Base-by-base conservation (phyloP, 2,113 vertebrate species). In the Lasiurus borealis region DNA sequence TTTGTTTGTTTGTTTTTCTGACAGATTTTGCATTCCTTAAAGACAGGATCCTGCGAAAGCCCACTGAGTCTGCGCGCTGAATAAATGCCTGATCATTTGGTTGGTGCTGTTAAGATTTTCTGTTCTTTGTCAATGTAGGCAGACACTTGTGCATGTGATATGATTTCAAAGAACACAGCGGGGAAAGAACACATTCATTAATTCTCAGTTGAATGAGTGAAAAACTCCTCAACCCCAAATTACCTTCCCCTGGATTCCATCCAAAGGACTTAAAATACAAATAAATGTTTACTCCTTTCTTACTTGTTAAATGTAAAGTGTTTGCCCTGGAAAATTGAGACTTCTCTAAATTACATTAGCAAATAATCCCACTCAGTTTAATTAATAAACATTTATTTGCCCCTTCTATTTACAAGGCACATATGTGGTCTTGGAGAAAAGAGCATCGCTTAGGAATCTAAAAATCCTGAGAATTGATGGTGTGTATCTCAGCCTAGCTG, bases 291-390 rank as follows among this genome's bases (percentile, higher is more conserved):
- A 62, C 4, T 78, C 12, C 27, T 80, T 96, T 87, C 54, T 88
- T 84, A 81, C 23, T 92, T 84, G 14, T 62, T 90, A 75, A 95
- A 69, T 23, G 27, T 54, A 84, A 94, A 95, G 94, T 54, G 8
- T 87, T 81, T 84, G 31, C 46, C 13, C 2, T 54, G 16, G 25
- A 91, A 94, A 75, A 57, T 6, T 89, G 48, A 91, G 8, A 54
- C 29, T 66, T 82, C 68, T 31, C 12, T 88, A 95, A 85, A 85
- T 85, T 92, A n/a, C 34, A 59, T 0, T 0, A 85, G 25, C 85
- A 19, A 90, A 78, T 69, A 92, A 92, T 78, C 69, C 19, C 54
- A 57, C 29, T 88, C 59, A 36, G 14, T 77, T 44, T 77, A 72
- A 21, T 77, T 85, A 36, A 91, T 21, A 85, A 77, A 50, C 11